Conservation (phyloP, 2,797 vertebrate species). For the Rhynchotus rufescens region DNA sequence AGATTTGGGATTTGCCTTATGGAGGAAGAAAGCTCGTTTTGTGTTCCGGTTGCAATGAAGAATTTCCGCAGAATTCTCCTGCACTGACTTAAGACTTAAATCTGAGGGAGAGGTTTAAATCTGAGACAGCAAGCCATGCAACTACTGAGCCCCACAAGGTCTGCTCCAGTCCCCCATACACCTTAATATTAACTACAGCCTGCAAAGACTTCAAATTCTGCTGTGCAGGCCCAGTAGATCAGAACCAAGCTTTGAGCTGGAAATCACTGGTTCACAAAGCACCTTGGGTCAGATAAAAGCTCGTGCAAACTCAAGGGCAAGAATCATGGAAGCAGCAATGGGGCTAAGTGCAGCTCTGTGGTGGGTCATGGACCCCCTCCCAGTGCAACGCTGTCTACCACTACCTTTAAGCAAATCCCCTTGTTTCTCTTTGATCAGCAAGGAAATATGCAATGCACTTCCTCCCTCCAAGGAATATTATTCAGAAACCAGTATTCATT, state of each 20-base stretch:
- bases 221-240: background rate
- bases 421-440: background rate
- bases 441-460: background rate
- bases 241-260: background rate
- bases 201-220: background rate
- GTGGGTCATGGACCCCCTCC: background rate
- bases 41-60: conserved; percentile 55
- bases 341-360: background rate
- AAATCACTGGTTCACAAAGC: background rate
- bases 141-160: background rate
- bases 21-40: conserved; percentile 65
- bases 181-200: background rate
- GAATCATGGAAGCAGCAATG: too few species aligned
- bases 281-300: background rate
- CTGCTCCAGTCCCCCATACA: background rate
- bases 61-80: conserved; percentile 55
- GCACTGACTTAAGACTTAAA: conserved; percentile 20
- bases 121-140: background rate
- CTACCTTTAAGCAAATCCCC: background rate
- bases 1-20: conserved; percentile 65
- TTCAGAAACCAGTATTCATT: background rate
- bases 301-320: background rate
- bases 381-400: background rate
- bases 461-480: background rate
- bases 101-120: conserved; percentile 8